These are phyloP conservation scores for Nothura maculosa DNA, from an alignment of 2,797 vertebrate genomes.

Conservation along the genomic window DNA sequence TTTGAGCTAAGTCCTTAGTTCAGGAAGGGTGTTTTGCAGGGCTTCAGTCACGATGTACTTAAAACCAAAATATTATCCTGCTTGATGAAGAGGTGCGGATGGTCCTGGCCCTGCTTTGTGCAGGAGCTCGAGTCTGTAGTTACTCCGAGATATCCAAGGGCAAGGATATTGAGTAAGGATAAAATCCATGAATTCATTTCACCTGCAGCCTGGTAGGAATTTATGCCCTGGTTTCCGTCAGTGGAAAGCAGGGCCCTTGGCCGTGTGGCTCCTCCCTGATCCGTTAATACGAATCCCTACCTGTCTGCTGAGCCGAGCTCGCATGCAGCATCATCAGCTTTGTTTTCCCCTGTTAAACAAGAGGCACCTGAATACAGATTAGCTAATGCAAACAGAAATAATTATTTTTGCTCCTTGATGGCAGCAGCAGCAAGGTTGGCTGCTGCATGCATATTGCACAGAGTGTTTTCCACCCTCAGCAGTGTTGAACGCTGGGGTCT, in stretches of 20 bases:
- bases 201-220: constrained; percentile 46
- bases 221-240: constrained; percentile 50
- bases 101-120: background rate
- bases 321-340: constrained; percentile 1
- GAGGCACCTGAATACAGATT: background rate
- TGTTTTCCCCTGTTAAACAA: constrained; percentile 54
- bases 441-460: background rate
- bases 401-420: background rate
- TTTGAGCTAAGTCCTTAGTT: background rate
- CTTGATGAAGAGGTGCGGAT: fast-evolving
- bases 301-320: constrained; percentile 41
- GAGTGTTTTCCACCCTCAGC: background rate
- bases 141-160: background rate
- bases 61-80: background rate
- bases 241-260: constrained; percentile 65
- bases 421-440: background rate
- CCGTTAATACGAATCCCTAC: constrained; percentile 61
- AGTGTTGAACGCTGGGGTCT: background rate
- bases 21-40: background rate
- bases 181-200: constrained; percentile 43
- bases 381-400: background rate
- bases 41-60: background rate
- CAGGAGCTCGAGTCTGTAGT: fast-evolving
- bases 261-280: constrained; percentile 37
- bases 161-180: background rate